Conservation (phyloP, 2,113 vertebrate species). For the Tragelaphus scriptus region DNA sequence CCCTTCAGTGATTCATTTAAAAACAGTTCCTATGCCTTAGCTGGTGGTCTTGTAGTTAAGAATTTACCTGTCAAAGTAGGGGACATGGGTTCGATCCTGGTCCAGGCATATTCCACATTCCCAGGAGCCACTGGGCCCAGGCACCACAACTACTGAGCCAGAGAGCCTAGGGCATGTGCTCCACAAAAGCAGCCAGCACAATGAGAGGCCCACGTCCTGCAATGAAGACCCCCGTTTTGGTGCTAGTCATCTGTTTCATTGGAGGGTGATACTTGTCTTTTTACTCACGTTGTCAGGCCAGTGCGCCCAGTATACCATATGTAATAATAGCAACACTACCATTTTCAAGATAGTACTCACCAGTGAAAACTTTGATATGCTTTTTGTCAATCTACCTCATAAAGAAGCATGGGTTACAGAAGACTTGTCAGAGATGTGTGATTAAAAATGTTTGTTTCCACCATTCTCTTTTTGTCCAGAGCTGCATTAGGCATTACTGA, state of each 20-base stretch:
- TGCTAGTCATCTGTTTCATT: background rate
- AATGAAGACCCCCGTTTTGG: background rate
- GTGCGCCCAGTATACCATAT: background rate
- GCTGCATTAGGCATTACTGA: too few relatives aligned
- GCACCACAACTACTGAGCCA: fast-evolving
- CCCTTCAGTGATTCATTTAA: background rate
- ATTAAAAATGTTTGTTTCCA: background rate
- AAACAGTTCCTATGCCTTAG: background rate
- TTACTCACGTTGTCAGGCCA: background rate
- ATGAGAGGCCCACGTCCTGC: background rate
- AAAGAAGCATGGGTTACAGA: background rate
- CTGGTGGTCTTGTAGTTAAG: background rate
- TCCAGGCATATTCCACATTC: background rate
- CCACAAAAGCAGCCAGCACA: background rate
- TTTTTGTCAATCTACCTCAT: background rate
- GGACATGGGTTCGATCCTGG: background rate
- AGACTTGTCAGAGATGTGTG: background rate
- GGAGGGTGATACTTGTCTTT: background rate
- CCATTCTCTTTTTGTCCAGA: background rate
- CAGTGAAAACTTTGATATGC: background rate
- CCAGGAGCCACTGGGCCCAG: background rate
- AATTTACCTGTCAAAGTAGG: background rate
- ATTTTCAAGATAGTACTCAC: background rate
- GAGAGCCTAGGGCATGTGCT: background rate
- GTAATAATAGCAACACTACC: background rate